Conservation (phyloP, 2,888 invertebrate species). For the Oxycera nigricornis region DNA sequence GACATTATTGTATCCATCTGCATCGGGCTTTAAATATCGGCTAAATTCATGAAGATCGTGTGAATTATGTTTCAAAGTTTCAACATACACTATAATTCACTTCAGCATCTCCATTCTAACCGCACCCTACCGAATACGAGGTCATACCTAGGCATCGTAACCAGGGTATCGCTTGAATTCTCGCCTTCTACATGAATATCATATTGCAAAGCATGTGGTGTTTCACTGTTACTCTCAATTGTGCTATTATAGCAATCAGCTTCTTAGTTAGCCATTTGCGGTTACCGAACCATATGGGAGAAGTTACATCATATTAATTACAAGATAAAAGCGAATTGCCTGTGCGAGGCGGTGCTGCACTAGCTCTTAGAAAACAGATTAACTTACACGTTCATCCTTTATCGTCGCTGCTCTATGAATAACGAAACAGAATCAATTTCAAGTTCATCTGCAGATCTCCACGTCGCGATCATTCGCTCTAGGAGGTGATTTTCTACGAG, state of each 20-base stretch:
- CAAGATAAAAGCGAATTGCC: conserved; percentile 14
- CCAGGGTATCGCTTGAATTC: background rate
- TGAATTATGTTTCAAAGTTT: too few species aligned
- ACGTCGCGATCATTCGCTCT: too few species aligned
- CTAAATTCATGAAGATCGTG: too few species aligned
- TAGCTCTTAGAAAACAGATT: background rate
- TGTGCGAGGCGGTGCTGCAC: background rate
- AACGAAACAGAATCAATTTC: conserved; percentile 13
- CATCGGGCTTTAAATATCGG: too few species aligned
- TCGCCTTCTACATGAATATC: background rate
- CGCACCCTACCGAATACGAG: conserved; percentile 18
- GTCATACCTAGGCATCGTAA: background rate
- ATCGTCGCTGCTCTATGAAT: background rate
- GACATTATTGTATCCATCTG: too few species aligned
- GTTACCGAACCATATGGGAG: conserved; percentile 20
- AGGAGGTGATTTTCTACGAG: too few species aligned
- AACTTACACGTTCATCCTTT: conserved; percentile 34
- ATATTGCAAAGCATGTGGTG: background rate
- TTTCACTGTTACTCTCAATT: background rate
- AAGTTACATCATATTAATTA: conserved; percentile 25
- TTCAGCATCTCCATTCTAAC: too few species aligned
- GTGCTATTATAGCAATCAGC: background rate
- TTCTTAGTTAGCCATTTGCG: background rate
- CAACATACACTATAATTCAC: too few species aligned
- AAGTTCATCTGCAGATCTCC: conserved; percentile 29